Conservation (phyloP, 1,140 invertebrate species). For the Maniola jurtina region DNA sequence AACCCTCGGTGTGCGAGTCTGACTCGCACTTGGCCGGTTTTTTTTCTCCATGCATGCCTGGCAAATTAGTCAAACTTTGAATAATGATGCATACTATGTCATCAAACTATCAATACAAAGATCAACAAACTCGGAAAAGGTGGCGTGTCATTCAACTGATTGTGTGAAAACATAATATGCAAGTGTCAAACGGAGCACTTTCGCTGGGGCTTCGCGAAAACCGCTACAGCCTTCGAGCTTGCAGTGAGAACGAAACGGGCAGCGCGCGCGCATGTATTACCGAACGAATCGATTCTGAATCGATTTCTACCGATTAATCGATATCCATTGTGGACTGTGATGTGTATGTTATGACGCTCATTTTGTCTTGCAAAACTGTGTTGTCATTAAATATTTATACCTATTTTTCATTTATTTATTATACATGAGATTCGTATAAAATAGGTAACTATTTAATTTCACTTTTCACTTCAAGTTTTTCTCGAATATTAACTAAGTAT, state of each 20-base stretch:
- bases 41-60: too few species aligned
- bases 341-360: constrained; percentile 33
- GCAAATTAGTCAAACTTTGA: not conserved
- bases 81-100: not conserved
- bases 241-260: constrained; percentile 38
- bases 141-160: constrained; percentile 35
- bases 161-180: constrained; percentile 39
- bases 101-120: constrained; percentile 16
- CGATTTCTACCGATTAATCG: constrained; percentile 10
- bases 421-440: not conserved
- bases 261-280: constrained; percentile 40
- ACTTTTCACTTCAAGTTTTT: not conserved
- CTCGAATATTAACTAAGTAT: too few species aligned
- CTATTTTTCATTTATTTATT: not conserved
- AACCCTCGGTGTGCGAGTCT: too few species aligned
- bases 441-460: not conserved
- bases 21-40: too few species aligned
- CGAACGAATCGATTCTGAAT: constrained; percentile 23
- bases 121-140: constrained; percentile 26
- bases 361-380: constrained; percentile 39
- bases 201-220: constrained; percentile 53
- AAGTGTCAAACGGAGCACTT: constrained; percentile 45
- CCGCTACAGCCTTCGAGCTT: constrained; percentile 48
- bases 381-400: constrained; percentile 9
- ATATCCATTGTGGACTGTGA: constrained; percentile 15